Evolutionary conservation across 2,888 invertebrate species (phyloP).

Genomic region (Archaeoteleia sp.): DNA sequence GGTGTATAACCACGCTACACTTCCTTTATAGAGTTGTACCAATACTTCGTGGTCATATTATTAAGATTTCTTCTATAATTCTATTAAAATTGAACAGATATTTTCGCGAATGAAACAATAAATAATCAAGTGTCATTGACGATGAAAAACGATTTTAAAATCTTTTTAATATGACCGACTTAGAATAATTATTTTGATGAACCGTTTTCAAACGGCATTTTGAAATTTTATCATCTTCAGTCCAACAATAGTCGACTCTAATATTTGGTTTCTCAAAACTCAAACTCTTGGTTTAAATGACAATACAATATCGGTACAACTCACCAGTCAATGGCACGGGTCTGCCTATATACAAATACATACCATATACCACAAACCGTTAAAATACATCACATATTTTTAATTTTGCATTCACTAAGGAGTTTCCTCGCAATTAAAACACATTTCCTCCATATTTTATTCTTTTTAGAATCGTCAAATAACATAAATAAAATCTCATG

Average conservation of each 20-base stretch:
- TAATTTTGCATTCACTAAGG: slow-evolving; percentile 61
- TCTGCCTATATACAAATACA: slow-evolving; percentile 74
- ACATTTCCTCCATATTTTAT: slow-evolving; percentile 59
- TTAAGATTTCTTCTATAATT: too few species aligned
- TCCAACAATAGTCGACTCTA: too few species aligned
- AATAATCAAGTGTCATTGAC: too few species aligned
- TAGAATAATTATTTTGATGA: too few species aligned
- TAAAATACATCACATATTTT: slow-evolving; percentile 75
- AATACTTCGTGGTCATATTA: slow-evolving; percentile 65
- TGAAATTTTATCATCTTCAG: too few species aligned
- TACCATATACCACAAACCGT: slow-evolving; percentile 74
- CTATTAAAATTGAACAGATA: too few species aligned
- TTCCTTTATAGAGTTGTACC: slow-evolving; percentile 74
- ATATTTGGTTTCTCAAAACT: too few species aligned
- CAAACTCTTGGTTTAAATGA: too few species aligned
- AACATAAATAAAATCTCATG: not conserved
- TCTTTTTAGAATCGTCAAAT: slow-evolving; percentile 46
- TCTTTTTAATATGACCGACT: too few species aligned
- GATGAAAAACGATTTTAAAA: too few species aligned
- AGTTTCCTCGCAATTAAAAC: slow-evolving; percentile 47
- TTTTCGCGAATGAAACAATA: too few species aligned
- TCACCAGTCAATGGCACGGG: slow-evolving; percentile 74
- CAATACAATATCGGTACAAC: slow-evolving; percentile 73
- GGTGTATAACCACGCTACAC: slow-evolving; percentile 74
- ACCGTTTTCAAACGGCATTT: too few species aligned